Conservation (phyloP, 2,797 vertebrate genomes). For the Erethizon dorsatum region DNA sequence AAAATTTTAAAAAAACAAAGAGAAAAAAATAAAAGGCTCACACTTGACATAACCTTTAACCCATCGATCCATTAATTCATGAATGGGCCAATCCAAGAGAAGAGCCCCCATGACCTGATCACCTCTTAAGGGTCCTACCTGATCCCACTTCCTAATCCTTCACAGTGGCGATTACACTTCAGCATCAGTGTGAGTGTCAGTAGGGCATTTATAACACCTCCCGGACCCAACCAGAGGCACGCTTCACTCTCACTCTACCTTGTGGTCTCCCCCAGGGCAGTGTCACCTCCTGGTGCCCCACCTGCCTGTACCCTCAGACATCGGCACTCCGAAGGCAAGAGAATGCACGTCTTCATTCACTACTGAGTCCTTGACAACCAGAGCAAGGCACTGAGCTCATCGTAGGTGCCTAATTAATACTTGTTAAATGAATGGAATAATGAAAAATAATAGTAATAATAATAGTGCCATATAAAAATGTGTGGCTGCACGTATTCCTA, state of each 20-base stretch:
- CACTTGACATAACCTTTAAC: background rate
- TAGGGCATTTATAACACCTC: background rate
- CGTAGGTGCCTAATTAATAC: background rate
- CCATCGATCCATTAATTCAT: background rate
- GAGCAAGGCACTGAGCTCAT: background rate
- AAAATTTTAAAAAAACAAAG: background rate
- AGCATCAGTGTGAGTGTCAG: background rate
- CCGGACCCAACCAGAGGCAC: background rate
- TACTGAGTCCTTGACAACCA: background rate
- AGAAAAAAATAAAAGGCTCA: too few relatives aligned
- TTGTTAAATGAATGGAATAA: background rate
- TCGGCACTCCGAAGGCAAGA: background rate
- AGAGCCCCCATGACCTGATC: background rate
- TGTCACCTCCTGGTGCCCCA: accelerated
- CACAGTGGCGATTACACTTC: background rate
- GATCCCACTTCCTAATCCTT: too few relatives aligned
- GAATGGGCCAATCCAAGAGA: background rate
- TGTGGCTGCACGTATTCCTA: background rate
- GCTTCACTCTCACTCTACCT: too few relatives aligned
- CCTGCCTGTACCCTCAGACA: too few relatives aligned
- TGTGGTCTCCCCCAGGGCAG: background rate
- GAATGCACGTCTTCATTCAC: background rate
- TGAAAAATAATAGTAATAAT: background rate
- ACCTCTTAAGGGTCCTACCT: background rate
- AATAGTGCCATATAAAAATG: background rate